Percentiles rank a stretch among this genome's conserved stretches.
Conservation (phyloP, 2,888 invertebrate genomes). For the Mimumesa dahlbomi region DNA sequence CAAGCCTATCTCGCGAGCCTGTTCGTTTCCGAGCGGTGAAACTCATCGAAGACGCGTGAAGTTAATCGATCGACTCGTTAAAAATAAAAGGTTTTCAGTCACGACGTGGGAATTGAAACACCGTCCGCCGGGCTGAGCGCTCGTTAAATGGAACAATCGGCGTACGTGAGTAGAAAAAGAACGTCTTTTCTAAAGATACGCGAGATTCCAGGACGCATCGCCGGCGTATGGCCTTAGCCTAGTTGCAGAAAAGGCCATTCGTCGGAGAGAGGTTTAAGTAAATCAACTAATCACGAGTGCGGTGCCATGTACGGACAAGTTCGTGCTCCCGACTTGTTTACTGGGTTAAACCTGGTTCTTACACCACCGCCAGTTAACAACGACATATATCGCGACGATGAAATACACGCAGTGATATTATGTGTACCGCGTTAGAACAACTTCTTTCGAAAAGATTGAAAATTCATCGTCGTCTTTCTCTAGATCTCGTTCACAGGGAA, state of each 20-base stretch:
- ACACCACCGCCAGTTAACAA: not conserved
- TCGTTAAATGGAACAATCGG: slow-evolving; percentile 42
- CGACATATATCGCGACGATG: not conserved
- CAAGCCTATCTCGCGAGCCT: not conserved
- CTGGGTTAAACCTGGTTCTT: slow-evolving; percentile 19
- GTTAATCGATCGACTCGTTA: slow-evolving; percentile 18
- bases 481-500: too few relatives aligned
- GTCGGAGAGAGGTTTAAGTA: slow-evolving; percentile 26
- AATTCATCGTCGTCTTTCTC: too few relatives aligned
- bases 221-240: slow-evolving; percentile 52
- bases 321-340: slow-evolving; percentile 21
- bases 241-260: slow-evolving; percentile 48
- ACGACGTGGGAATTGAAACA: slow-evolving; percentile 4
- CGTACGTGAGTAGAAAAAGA: slow-evolving; percentile 35
- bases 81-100: slow-evolving; percentile 4
- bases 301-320: slow-evolving; percentile 29
- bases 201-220: slow-evolving; percentile 47
- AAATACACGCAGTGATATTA: too few relatives aligned
- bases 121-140: slow-evolving; percentile 8
- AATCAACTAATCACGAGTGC: slow-evolving; percentile 45
- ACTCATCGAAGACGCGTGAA: slow-evolving; percentile 24
- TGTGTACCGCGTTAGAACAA: too few relatives aligned
- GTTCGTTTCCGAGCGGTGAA: slow-evolving; percentile 10
- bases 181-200: slow-evolving; percentile 40
- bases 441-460: too few relatives aligned